Evolutionary conservation across 2,113 vertebrate species (phyloP).

Genomic region (Rhabdornis inornatus): DNA sequence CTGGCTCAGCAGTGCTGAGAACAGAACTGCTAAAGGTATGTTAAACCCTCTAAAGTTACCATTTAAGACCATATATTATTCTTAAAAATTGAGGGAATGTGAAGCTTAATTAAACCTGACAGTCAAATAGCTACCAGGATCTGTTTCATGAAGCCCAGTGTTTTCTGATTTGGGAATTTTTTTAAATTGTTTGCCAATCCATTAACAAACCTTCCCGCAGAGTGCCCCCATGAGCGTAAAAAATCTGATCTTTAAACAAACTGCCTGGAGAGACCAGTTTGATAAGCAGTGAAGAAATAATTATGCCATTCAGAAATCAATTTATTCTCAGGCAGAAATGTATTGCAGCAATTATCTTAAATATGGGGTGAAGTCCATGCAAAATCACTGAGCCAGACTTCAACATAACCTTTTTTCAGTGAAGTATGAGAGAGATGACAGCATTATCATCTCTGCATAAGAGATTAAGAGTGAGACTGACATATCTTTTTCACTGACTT

Average conservation of each 20-base stretch:
- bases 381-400: constrained; percentile 33
- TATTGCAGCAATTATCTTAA: constrained; percentile 57
- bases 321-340: constrained; percentile 40
- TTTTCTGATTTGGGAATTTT: neutral
- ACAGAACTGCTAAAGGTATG: neutral
- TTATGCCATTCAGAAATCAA: constrained; percentile 59
- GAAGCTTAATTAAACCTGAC: neutral
- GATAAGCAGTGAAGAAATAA: constrained; percentile 55
- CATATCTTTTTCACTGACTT: neutral
- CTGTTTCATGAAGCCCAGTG: neutral
- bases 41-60: neutral
- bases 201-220: neutral
- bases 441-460: neutral
- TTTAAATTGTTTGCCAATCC: neutral
- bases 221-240: neutral
- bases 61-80: neutral
- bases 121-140: neutral
- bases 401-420: neutral
- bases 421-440: neutral
- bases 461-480: neutral
- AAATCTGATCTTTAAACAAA: constrained; percentile 34
- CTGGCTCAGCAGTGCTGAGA: neutral
- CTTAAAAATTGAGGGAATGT: neutral
- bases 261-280: constrained; percentile 28
- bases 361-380: constrained; percentile 49